Evolutionary conservation across 2,113 vertebrate genomes (phyloP), one percentile per base, ranked within the genome.

Genomic region (Marmota flaviventris): DNA sequence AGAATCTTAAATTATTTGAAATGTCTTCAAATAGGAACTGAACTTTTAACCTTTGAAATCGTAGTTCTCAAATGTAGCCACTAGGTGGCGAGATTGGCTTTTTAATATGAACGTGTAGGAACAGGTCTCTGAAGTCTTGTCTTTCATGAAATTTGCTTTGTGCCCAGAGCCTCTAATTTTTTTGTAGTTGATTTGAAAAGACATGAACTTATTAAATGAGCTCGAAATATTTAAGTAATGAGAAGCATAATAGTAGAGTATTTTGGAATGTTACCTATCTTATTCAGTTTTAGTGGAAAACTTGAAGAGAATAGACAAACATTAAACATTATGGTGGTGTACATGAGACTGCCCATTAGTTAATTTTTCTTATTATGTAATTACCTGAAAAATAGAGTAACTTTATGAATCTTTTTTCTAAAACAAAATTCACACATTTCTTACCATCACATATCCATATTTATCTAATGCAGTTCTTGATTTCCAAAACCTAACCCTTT

Each of bases 71-170:
- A 9, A 1, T 83, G 2, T 45, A 45, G 39, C 81, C 97, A 96
- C 53, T 90, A 96, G 97, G 42, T 96, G 97, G 96, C 89, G 75
- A 17, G 37, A 93, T 97, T 90, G 87, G n/a, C 90, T 89, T 93
- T 88, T 76, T 32, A 61, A 97, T 79, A 11, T 5, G 63, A 90
- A 14, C 45, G 48, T 65, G 10, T 39, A 69, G 25, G 89, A 76
- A 63, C 51, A 95, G 85, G 48, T 93, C 39, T 39, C 39, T 39
- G 39, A 39, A 39, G 39, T 39, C 13, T 7, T 39, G 1, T 56
- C 32, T 14, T 70, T 34, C 22, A 42, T 87, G 76, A 95, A 67
- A 86, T 91, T 92, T 91, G 63, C 37, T 93, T 93, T 83, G 75
- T 25, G 67, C 1, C 0, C 24, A 85, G 10, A 83, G 16, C 29